Evolutionary conservation across 2,888 invertebrate species (phyloP).

Genomic region (Apamea anceps): DNA sequence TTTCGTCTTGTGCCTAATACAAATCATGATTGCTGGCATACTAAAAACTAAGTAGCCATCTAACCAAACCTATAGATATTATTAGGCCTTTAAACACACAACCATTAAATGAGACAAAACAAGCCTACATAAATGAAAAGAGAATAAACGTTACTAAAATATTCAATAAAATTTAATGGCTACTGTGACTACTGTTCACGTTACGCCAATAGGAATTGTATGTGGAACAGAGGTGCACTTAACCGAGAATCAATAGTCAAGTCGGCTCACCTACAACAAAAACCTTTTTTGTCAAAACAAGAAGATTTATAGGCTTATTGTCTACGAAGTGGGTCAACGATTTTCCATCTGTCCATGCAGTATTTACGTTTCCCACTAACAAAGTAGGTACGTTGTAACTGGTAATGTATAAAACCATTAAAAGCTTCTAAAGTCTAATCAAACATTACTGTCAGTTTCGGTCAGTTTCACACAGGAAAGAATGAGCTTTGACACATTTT

Average conservation of each 20-base stretch:
- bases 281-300: constrained; percentile 81
- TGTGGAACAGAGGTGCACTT: constrained; percentile 56
- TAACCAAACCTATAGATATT: not conserved
- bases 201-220: constrained; percentile 55
- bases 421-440: constrained; percentile 58
- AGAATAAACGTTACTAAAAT: constrained; percentile 39
- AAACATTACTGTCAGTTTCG: constrained; percentile 48
- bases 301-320: constrained; percentile 86
- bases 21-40: not conserved
- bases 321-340: constrained; percentile 82
- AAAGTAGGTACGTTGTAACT: constrained; percentile 73
- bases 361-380: constrained; percentile 77
- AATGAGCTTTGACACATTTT: constrained; percentile 27
- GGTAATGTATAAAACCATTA: constrained; percentile 73
- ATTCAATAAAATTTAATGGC: constrained; percentile 57
- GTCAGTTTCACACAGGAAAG: constrained; percentile 47
- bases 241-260: constrained; percentile 70
- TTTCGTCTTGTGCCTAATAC: not conserved
- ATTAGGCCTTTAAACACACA: constrained; percentile 3
- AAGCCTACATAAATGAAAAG: constrained; percentile 31
- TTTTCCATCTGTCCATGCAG: constrained; percentile 77
- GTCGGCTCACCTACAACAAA: constrained; percentile 70
- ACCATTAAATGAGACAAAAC: constrained; percentile 25
- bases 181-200: constrained; percentile 44
- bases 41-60: not conserved